Base-by-base conservation (phyloP, 2,888 invertebrate species). In the Andricus curvator region DNA sequence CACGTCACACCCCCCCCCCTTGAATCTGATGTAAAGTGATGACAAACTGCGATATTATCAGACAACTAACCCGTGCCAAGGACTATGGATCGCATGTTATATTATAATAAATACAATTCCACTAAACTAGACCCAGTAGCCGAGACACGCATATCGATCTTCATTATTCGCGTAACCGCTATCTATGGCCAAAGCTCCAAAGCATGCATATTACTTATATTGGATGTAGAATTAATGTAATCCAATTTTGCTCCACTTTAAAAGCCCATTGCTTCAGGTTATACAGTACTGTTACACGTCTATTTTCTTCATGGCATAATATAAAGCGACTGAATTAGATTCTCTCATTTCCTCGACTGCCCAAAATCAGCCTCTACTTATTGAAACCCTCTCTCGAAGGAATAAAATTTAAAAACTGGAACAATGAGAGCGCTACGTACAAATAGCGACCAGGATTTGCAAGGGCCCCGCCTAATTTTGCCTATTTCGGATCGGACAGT, bases 111-210 rank as follows among this genome's bases (percentile, higher is more conserved):
- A 17, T 51, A 74, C 56, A 56, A 74, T 74, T 33, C 51, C 56
- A 74, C 33, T 74, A 74, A 56, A 74, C 74, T 74, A 56, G 74
- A 74, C 74, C 74, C 56, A 74, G 56, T 74, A 74, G 51, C 56
- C 74, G 33, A 74, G 74, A 74, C 74, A 74, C 37, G 29, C 33
- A 74, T 74, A 74, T 56, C 74, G 74, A 74, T 74, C 56, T 74
- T 74, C 37, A 74, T 74, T 74, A 37, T n/a, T 74, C 51, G 74
- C 56, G 9, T 29, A 74, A 74, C 33, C n/a, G 8, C 33, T 74
- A 56, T 74, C 29, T 74, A 74, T 74, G 37, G 56, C 56, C 74
- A 20, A 74, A 74, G 56, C 74, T 33, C 33, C n/a, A 29, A 74
- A 56, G 74, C 37, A 37, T 68, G 15, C 64, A 64, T 56, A 22